Percentiles rank a stretch among this genome's conserved stretches.
These are phyloP conservation scores for Halyomorpha halys DNA, from an alignment of 1,140 invertebrate species.

Conservation along the genomic window DNA sequence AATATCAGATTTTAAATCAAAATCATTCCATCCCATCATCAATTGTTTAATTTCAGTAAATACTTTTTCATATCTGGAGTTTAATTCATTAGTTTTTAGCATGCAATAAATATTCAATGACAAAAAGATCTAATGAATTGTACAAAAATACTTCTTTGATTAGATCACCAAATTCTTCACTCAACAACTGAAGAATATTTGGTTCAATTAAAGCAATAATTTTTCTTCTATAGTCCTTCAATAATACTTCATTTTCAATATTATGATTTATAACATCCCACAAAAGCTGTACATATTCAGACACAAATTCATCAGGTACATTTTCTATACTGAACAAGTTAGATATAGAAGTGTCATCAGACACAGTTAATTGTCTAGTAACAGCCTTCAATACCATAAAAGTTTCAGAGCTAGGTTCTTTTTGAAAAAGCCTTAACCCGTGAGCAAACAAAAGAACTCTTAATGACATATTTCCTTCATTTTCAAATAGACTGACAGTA, in stretches of 20 bases:
- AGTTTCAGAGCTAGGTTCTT: conserved; percentile 6
- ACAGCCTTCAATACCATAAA: conserved; percentile 1
- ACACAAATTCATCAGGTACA: conserved; percentile 11
- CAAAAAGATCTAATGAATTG: background rate
- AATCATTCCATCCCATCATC: no score
- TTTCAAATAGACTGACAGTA: conserved; percentile 5
- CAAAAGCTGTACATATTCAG: conserved; percentile 18
- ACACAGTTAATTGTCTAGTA: background rate
- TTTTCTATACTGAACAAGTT: background rate
- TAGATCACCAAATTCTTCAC: conserved; percentile 13
- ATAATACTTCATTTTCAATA: background rate
- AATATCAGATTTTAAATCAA: no score
- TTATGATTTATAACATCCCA: conserved; percentile 16
- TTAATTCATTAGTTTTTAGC: no score
- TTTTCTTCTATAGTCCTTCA: background rate
- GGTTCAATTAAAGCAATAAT: conserved; percentile 11
- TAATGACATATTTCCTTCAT: conserved; percentile 18
- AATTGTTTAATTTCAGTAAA: no score
- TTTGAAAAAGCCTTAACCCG: background rate
- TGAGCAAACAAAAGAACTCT: conserved; percentile 15
- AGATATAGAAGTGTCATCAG: conserved; percentile 2
- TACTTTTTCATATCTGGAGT: no score
- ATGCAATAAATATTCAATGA: background rate
- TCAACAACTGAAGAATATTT: background rate
- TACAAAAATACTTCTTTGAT: background rate